Conservation (phyloP, 2,797 vertebrate genomes). For the Hoplostethus atlanticus region DNA sequence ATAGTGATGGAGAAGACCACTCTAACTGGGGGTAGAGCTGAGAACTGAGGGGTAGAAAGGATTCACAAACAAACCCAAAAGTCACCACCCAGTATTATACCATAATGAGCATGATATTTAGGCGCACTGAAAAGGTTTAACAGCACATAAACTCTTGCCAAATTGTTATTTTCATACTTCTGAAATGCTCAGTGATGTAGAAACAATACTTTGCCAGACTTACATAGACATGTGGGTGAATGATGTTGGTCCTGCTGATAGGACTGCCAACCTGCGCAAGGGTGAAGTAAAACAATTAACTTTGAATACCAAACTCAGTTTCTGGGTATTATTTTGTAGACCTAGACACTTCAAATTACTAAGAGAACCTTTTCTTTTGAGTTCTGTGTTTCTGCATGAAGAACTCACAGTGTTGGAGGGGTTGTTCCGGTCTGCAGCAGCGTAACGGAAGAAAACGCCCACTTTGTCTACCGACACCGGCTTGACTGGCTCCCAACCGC, state of each 20-base stretch:
- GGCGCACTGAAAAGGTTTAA: no score
- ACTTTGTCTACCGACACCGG: constrained; percentile 99
- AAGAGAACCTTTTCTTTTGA: neutral
- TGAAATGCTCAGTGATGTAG: neutral
- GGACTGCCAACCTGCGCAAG: constrained; percentile 93
- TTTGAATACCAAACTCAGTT: neutral
- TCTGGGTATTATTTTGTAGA: neutral
- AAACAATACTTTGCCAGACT: constrained; percentile 72
- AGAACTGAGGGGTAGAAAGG: constrained; percentile 86
- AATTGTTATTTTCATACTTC: no score
- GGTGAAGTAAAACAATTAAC: neutral
- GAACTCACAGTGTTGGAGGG: constrained; percentile 91
- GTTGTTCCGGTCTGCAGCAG: constrained; percentile 93
- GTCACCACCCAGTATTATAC: no score
- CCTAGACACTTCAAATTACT: neutral
- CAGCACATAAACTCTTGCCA: neutral
- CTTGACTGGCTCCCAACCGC: constrained; percentile 97
- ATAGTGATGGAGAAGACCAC: constrained; percentile 97
- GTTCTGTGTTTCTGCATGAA: neutral
- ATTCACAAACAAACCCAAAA: no score
- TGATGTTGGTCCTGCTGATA: constrained; percentile 95
- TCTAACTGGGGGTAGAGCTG: constrained; percentile 94
- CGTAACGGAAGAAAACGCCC: constrained; percentile 95
- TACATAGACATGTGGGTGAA: constrained; percentile 98
- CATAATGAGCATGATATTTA: no score